Evolutionary conservation across 2,797 vertebrate species (phyloP).

Genomic region (Phoeniculus purpureus): DNA sequence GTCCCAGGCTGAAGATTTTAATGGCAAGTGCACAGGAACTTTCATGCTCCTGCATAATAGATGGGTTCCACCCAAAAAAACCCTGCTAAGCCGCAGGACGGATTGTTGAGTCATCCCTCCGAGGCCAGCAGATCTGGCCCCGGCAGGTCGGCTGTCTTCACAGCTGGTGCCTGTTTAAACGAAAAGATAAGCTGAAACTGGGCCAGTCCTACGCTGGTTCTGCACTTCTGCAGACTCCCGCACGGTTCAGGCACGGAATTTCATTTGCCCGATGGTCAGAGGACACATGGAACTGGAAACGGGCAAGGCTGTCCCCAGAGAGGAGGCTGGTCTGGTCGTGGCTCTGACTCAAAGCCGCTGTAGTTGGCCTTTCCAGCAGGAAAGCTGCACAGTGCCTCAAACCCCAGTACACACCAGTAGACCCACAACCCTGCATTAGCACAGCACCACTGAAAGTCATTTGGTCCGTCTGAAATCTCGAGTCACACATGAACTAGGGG

Average conservation of each 20-base stretch:
- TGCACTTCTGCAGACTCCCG: background rate
- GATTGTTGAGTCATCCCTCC: conserved; percentile 23
- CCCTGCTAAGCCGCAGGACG: background rate
- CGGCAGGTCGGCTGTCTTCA: background rate
- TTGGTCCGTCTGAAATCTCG: background rate
- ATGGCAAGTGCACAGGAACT: background rate
- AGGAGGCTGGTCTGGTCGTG: background rate
- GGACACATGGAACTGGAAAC: background rate
- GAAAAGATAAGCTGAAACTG: background rate
- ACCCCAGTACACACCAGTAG: background rate
- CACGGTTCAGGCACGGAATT: background rate
- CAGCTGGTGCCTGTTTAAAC: background rate
- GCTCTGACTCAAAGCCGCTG: background rate
- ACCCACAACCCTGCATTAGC: background rate
- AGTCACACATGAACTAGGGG: background rate
- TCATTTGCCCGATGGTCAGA: background rate
- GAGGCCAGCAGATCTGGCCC: background rate
- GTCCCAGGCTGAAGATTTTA: background rate
- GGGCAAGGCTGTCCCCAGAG: background rate
- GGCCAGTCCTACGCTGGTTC: background rate
- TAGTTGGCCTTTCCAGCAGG: background rate
- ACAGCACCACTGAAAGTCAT: background rate
- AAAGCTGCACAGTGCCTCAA: background rate
- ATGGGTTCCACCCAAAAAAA: background rate
- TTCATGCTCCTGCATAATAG: background rate